A percentile compares a stretch with the other conserved stretches of the same genome.
These are phyloP conservation scores for Leucophenga varia DNA, from an alignment of 1,140 invertebrate genomes.

Conservation along the genomic window DNA sequence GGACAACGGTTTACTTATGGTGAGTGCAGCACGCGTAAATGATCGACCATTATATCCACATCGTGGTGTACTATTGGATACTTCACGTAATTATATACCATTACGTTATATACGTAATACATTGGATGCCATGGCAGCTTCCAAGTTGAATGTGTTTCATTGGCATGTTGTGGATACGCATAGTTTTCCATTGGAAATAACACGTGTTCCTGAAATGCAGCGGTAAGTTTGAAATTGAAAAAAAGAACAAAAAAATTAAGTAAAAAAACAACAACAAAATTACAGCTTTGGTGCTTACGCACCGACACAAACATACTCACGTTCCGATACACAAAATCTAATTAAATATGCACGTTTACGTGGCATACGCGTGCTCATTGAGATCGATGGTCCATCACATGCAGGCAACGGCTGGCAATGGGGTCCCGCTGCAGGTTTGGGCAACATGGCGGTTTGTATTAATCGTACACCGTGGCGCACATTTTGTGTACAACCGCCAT, in stretches of 20 bases:
- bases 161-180: conserved; percentile 86
- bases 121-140: conserved; percentile 77
- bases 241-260: background rate
- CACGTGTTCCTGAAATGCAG: conserved; percentile 72
- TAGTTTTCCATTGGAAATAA: conserved; percentile 78
- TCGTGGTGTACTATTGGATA: conserved; percentile 74
- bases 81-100: conserved; percentile 73
- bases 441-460: conserved; percentile 72
- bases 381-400: conserved; percentile 84
- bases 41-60: conserved; percentile 72
- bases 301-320: conserved; percentile 68
- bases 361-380: conserved; percentile 75
- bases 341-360: conserved; percentile 71
- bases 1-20: conserved; percentile 55
- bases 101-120: conserved; percentile 67
- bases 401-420: conserved; percentile 82
- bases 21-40: conserved; percentile 58
- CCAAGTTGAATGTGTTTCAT: conserved; percentile 83
- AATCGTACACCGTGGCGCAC: conserved; percentile 73
- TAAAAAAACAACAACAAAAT: conserved; percentile 1
- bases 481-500: conserved; percentile 80
- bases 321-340: conserved; percentile 69
- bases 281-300: conserved; percentile 71
- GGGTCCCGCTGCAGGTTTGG: conserved; percentile 67
- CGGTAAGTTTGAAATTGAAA: conserved; percentile 55